These are phyloP conservation scores for Anhinga rufa DNA, from an alignment of 2,113 vertebrate genomes.

Conservation along the genomic window DNA sequence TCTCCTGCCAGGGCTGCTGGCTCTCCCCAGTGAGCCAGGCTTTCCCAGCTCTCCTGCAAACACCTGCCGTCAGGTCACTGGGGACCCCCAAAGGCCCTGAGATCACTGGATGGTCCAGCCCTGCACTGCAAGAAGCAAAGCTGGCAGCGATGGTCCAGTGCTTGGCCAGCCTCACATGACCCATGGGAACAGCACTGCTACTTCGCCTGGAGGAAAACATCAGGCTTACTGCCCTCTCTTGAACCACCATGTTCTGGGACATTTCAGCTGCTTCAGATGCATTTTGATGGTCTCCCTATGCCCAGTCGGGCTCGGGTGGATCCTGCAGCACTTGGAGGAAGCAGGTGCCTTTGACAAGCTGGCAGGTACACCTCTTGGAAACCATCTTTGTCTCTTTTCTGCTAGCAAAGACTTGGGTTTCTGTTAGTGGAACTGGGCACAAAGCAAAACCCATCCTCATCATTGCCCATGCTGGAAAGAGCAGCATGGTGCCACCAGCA, in stretches of 20 bases:
- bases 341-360: not conserved
- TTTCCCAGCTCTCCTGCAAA: not conserved
- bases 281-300: not conserved
- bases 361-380: not conserved
- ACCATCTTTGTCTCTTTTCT: not conserved
- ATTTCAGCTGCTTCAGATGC: not conserved
- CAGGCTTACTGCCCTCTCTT: fast-evolving
- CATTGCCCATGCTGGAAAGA: not conserved
- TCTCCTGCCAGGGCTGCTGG: not conserved
- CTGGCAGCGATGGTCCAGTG: fast-evolving
- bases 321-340: not conserved
- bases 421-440: not conserved
- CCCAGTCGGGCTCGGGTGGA: not conserved
- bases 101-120: not conserved
- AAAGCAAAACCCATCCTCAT: not conserved
- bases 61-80: not conserved
- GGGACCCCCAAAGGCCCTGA: not conserved
- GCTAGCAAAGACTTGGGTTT: not conserved
- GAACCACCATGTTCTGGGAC: fast-evolving
- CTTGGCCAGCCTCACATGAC: not conserved
- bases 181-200: not conserved
- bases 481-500: not conserved
- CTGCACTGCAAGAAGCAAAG: not conserved
- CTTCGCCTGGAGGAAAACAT: not conserved
- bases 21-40: not conserved